Evolutionary conservation across 2,888 invertebrate species (phyloP), one percentile per base, ranked within the genome.

Genomic region (Trachelus troglodyta): DNA sequence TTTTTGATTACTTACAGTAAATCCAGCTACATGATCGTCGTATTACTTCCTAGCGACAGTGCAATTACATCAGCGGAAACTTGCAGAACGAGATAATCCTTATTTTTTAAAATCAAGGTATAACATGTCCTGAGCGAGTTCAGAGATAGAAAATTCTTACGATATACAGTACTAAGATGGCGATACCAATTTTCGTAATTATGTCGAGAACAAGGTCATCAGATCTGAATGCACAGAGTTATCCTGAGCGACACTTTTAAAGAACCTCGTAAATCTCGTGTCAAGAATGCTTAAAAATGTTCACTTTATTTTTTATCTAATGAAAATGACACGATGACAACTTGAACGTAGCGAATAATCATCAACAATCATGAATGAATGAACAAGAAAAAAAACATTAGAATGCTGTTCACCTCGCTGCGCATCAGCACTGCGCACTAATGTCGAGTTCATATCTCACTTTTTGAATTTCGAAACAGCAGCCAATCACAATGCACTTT

Each of bases 111-210:
- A 56, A 56, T 56, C 9, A 56, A 56, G 23, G 56, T 23, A 56
- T 56, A 56, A 56, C 56, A 56, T 56, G 23, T 56, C 23, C 23
- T 56, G 56, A 56, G 2, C 56, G 23, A 56, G 23, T 56, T 56
- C 23, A 23, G 56, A 56, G 56, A 56, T 23, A 23, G 56, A 56
- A 56, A 56, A 56, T 56, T 23, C 56, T 56, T 56, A 56, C 56
- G 23, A 79, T 34, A 40, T 34, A 68, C 73, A 34, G 30, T 69
- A 69, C 33, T n/a, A 79, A 79, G 79, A 79, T 79, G 79, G 79
- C 79, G 79, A 76, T 76, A 73, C 76, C 76, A 79, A 79, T 79
- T 79, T 79, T 79, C 79, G 79, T 79, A 79, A 79, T 79, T 79
- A 79, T 74, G 73, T 78, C 76, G 76, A 76, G 34, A 74, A 79